A percentile compares a stretch with the other conserved stretches of the same genome.
These are phyloP conservation scores for Telmatochromis brichardi DNA, from an alignment of 2,113 vertebrate genomes.

Conservation along the genomic window DNA sequence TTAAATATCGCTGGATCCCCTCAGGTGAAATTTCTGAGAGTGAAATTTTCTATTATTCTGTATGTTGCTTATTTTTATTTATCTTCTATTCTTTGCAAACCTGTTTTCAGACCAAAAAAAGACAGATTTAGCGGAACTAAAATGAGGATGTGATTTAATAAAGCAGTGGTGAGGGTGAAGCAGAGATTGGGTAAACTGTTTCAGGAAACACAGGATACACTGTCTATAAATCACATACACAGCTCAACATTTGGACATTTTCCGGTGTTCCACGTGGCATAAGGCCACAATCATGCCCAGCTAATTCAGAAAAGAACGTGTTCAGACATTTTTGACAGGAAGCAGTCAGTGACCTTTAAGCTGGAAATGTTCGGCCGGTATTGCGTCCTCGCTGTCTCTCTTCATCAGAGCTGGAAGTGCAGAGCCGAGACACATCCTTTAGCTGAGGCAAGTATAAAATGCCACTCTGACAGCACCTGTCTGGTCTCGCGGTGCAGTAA, in stretches of 20 bases:
- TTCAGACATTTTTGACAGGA: constrained; percentile 28
- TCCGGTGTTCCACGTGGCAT: background rate
- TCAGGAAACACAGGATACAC: background rate
- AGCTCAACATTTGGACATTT: constrained; percentile 2
- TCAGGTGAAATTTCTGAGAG: background rate
- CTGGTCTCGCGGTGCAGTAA: background rate
- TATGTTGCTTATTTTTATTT: background rate
- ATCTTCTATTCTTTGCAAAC: background rate
- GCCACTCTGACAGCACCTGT: constrained; percentile 43
- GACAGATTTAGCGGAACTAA: background rate
- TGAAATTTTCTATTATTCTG: background rate
- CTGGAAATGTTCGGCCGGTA: constrained; percentile 22
- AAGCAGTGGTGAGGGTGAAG: background rate
- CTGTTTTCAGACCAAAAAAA: background rate
- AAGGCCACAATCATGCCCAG: background rate
- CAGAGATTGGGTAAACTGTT: background rate
- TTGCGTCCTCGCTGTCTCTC: constrained; percentile 1
- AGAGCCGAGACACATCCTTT: constrained; percentile 1
- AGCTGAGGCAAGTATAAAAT: constrained; percentile 49
- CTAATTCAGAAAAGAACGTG: background rate
- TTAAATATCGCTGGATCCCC: background rate
- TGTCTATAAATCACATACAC: background rate
- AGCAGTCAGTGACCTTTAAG: constrained; percentile 56
- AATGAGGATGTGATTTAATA: background rate
- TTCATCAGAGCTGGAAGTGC: constrained; percentile 4